Conservation (phyloP, 2,797 vertebrate species). For the Hippopotamyrus pictus region DNA sequence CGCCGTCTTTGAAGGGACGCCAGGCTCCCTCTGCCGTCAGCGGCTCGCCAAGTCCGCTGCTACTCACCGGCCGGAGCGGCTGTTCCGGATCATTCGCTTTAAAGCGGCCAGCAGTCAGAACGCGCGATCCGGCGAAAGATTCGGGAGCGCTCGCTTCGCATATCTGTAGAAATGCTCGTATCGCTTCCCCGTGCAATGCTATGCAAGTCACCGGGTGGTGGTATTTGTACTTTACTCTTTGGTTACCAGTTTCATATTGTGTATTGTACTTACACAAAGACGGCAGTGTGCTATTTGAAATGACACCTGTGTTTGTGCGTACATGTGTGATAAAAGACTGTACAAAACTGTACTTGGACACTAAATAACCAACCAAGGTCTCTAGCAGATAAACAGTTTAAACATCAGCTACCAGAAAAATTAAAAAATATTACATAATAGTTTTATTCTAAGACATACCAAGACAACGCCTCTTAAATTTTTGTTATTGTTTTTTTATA, state of each 20-base stretch:
- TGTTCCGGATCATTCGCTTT: neutral
- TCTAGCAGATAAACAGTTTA: neutral
- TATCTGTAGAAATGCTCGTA: neutral
- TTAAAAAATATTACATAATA: neutral
- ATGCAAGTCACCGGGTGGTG: neutral
- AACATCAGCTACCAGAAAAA: neutral
- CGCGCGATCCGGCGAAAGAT: neutral
- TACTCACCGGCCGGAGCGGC: neutral
- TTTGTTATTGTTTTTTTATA: neutral
- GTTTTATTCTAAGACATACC: neutral
- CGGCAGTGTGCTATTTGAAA: neutral
- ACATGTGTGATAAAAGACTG: neutral
- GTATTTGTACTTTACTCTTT: neutral
- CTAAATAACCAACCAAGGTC: neutral
- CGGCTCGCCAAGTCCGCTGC: neutral
- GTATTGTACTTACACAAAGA: neutral
- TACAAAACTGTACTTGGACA: neutral
- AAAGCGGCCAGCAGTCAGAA: neutral
- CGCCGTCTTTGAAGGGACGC: slow-evolving; percentile 12
- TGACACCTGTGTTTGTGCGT: neutral
- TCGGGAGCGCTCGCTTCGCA: neutral
- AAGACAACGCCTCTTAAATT: neutral
- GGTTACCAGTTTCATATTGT: neutral
- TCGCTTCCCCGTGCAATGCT: neutral
- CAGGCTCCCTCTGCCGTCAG: slow-evolving; percentile 42